Evolutionary conservation across 2,797 vertebrate species (phyloP), one percentile per base, ranked within the genome.

Genomic region (Brachyalestes nurse): DNA sequence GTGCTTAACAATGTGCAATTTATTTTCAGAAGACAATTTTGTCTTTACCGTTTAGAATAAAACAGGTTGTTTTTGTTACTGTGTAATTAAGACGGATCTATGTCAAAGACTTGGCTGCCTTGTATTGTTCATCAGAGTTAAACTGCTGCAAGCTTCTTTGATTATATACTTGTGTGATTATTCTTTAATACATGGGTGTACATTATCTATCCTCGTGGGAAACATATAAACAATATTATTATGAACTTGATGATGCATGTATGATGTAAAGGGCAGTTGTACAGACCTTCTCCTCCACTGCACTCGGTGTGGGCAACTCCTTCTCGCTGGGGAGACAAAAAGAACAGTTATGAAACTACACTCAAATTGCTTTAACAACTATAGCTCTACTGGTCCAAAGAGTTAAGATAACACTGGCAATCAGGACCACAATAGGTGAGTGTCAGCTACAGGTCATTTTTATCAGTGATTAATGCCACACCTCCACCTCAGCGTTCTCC

Each of bases 241-340:
- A 38, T 62, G 7, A 53, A 0, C 34, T 17, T 12, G n/a, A 14
- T 12, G 6, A 34, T 58, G n/a, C 10, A 19, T 47, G 58, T 47
- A 40, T n/a, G n/a, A 8, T 38, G 10, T 53, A 5, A 73, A n/a
- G 38, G 14, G 61, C 7, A 55, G 61, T 0, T 60, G 69, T 53
- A 58, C 79, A 87, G 90, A 96, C 96, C 95, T 96, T 97, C 69
- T 96, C 96, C 84, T 96, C 96, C 78, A 94, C 71, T 62, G 90
- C 88, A 40, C 92, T 96, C 66, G 92, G 95, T 70, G 89, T 94
- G 0, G 95, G 96, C 85, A 97, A 90, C 83, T 95, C 96, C 84
- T 95, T 84, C 85, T 97, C 94, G 55, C 96, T 97, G 91, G 73
- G 91, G 89, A 72, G 79, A 72, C 81, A 84, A 86, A 17, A 78